A percentile compares a stretch with the other conserved stretches of the same genome.
Conservation (phyloP, 2,113 vertebrate genomes). For the Sciurus niger region DNA sequence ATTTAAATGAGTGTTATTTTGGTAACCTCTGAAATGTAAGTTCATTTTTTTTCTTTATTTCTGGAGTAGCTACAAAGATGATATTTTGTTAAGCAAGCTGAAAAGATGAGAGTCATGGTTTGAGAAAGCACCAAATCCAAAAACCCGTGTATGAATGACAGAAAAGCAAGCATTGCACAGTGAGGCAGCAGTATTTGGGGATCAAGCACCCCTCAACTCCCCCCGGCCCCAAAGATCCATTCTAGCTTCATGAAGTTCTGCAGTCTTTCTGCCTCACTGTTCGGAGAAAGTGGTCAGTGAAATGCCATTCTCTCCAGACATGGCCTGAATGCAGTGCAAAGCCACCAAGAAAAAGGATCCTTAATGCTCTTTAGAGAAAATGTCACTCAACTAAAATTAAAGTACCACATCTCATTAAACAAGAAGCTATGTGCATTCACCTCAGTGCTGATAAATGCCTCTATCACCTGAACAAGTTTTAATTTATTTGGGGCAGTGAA, state of each 20-base stretch:
- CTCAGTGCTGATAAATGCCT: conserved; percentile 11
- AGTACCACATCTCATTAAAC: conserved; percentile 30
- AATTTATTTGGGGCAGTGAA: not conserved
- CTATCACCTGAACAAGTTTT: not conserved
- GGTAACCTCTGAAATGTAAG: conserved; percentile 35
- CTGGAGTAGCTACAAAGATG: conserved; percentile 59
- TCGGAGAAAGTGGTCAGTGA: conserved; percentile 14
- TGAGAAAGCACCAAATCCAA: conserved; percentile 2
- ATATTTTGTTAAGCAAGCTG: not conserved
- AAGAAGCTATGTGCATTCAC: not conserved
- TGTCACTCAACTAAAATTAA: conserved; percentile 41
- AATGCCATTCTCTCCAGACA: conserved; percentile 42
- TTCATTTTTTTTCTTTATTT: not conserved
- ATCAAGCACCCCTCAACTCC: not conserved
- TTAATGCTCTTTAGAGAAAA: not conserved
- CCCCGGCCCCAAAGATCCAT: not conserved
- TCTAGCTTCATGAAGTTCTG: conserved; percentile 13
- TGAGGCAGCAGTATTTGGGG: not conserved
- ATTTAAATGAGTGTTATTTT: conserved; percentile 70
- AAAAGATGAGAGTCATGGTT: conserved; percentile 38
- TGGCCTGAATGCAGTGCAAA: not conserved
- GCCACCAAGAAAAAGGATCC: not conserved
- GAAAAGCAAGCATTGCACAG: not conserved
- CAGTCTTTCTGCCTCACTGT: not conserved
- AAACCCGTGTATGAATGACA: conserved; percentile 14